These are phyloP conservation scores for Notoglanidium macrostoma DNA, from an alignment of 2,797 vertebrate genomes.

Conservation along the genomic window DNA sequence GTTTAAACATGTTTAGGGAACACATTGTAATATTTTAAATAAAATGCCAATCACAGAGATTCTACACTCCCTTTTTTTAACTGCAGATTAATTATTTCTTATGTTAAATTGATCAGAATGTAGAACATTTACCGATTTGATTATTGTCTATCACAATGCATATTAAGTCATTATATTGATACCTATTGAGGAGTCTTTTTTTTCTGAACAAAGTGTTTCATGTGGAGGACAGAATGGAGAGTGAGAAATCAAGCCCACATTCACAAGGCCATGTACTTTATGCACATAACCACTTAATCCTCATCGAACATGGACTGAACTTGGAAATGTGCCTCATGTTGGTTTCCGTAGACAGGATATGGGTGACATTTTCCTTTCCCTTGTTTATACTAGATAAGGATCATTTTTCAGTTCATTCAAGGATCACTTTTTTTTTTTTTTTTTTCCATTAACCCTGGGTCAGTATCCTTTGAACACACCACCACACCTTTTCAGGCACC, in stretches of 20 bases:
- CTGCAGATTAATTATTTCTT: background rate
- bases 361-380: background rate
- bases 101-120: background rate
- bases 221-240: background rate
- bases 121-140: background rate
- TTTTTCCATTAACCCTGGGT: background rate
- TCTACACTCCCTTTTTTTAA: background rate
- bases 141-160: background rate
- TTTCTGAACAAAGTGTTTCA: background rate
- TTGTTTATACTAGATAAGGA: background rate
- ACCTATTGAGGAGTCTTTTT: background rate
- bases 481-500: background rate
- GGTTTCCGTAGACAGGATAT: background rate
- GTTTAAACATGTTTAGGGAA: background rate
- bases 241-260: background rate
- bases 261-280: background rate
- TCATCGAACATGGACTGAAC: background rate
- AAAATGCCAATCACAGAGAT: background rate
- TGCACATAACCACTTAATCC: background rate
- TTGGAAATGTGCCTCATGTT: background rate
- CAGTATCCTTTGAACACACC: background rate
- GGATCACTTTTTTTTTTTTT: background rate
- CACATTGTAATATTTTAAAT: background rate
- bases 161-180: background rate
- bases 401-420: background rate